A percentile compares a stretch with the other conserved stretches of the same genome.
Evolutionary conservation across 2,888 invertebrate genomes (phyloP).

Genomic region (Lucinisca nassula): DNA sequence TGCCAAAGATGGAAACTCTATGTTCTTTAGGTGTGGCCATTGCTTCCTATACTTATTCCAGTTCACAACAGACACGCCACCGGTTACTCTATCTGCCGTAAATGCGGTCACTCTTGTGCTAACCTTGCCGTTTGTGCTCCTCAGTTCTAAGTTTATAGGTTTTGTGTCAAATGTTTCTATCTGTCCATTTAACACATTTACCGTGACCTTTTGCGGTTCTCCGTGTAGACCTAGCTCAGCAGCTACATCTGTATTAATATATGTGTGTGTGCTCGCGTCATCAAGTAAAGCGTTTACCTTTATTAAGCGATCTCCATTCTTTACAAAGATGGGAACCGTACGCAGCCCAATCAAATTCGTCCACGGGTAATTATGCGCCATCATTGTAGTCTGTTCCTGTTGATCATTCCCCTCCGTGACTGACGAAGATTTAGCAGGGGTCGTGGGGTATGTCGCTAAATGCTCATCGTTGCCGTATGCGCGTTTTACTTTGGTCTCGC

Average conservation of each 20-base stretch:
- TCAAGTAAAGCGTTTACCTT: conserved; percentile 52
- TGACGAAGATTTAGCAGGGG: not conserved
- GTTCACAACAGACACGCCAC: conserved; percentile 33
- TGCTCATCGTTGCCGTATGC: not conserved
- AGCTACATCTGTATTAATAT: conserved; percentile 44
- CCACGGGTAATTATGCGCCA: too few relatives aligned
- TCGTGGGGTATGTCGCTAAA: not conserved
- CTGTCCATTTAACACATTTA: conserved; percentile 31
- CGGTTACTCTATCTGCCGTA: conserved; percentile 43
- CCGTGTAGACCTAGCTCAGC: conserved; percentile 32
- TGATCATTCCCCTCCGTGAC: not conserved
- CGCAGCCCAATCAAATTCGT: too few relatives aligned
- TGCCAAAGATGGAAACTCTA: conserved; percentile 36
- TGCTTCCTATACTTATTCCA: conserved; percentile 37
- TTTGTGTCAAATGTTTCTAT: conserved; percentile 29
- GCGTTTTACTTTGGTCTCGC: not conserved
- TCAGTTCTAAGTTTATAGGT: conserved; percentile 22
- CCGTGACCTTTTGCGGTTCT: conserved; percentile 21
- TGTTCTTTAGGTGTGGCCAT: conserved; percentile 44
- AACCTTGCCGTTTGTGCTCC: conserved; percentile 25
- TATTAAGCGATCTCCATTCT: too few relatives aligned
- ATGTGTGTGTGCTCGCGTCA: conserved; percentile 60
- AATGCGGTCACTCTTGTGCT: conserved; percentile 14
- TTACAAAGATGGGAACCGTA: too few relatives aligned
- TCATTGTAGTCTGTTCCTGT: not conserved